Evolutionary conservation across 2,888 invertebrate species (phyloP).

Genomic region (Drosophila subquinaria): DNA sequence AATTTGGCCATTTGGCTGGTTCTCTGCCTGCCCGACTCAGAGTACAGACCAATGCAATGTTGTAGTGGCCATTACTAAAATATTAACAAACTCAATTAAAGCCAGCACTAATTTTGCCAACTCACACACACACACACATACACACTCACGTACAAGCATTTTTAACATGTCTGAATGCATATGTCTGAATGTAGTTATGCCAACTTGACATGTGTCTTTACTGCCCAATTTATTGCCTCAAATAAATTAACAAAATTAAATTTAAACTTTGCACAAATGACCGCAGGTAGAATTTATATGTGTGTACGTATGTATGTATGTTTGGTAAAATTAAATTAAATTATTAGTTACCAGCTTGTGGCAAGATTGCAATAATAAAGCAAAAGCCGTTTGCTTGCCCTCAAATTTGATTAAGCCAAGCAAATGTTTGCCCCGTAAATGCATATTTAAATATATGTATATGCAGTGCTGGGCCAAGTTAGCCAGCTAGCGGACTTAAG

Average conservation of each 20-base stretch:
- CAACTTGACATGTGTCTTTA: constrained; percentile 65
- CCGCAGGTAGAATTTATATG: constrained; percentile 48
- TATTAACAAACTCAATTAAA: constrained; percentile 82
- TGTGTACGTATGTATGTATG: background rate
- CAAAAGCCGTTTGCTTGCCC: constrained; percentile 29
- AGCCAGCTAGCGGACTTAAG: constrained; percentile 47
- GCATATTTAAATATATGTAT: constrained; percentile 64
- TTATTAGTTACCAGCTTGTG: constrained; percentile 61
- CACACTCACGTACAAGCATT: constrained; percentile 28
- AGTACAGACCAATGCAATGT: constrained; percentile 50
- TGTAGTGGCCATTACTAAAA: constrained; percentile 70
- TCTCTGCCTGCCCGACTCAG: constrained; percentile 13
- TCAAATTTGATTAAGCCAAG: constrained; percentile 67
- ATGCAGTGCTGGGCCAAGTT: constrained; percentile 48
- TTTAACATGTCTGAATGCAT: constrained; percentile 58
- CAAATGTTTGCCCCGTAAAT: constrained; percentile 63
- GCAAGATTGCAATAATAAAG: constrained; percentile 40
- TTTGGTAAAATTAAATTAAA: constrained; percentile 66
- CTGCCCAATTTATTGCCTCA: constrained; percentile 73
- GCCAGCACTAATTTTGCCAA: constrained; percentile 69
- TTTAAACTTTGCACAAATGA: constrained; percentile 68
- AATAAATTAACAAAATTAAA: constrained; percentile 81
- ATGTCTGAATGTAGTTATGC: constrained; percentile 40
- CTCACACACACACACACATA: constrained; percentile 19
- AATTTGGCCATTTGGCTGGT: constrained; percentile 55